These are phyloP conservation scores for Littorina saxatilis DNA, from an alignment of 1,140 invertebrate genomes.

Conservation along the genomic window DNA sequence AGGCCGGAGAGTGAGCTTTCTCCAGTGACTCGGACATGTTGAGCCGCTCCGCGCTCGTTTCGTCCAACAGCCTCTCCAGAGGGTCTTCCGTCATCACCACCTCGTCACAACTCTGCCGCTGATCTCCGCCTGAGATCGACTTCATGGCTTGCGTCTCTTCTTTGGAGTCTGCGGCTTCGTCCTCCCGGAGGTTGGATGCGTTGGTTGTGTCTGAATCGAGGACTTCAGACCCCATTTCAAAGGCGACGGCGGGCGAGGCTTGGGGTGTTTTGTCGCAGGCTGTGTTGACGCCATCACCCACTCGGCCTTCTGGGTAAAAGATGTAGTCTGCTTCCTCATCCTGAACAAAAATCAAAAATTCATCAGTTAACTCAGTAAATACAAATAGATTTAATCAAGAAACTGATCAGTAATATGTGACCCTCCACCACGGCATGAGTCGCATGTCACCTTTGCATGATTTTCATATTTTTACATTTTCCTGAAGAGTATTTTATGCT, in stretches of 20 bases:
- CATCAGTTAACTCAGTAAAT: neutral
- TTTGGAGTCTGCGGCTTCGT: neutral
- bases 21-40: neutral
- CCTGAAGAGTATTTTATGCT: too few relatives aligned
- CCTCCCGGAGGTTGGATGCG: neutral
- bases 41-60: neutral
- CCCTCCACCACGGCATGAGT: too few relatives aligned
- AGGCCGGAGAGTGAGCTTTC: conserved; percentile 25
- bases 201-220: too few relatives aligned
- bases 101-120: too few relatives aligned
- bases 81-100: conserved; percentile 2
- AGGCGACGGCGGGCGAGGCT: conserved; percentile 13
- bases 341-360: conserved; percentile 25
- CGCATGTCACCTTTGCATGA: too few relatives aligned
- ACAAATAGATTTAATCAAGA: neutral
- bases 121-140: too few relatives aligned
- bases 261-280: neutral
- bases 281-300: conserved; percentile 17
- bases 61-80: conserved; percentile 2
- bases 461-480: too few relatives aligned
- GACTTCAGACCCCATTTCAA: neutral
- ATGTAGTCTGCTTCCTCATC: conserved; percentile 60
- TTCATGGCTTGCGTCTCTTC: neutral
- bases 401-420: too few relatives aligned
- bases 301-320: conserved; percentile 45